Evolutionary conservation across 1,140 invertebrate species (phyloP).

Genomic region (Ceratosolen solmsi): DNA sequence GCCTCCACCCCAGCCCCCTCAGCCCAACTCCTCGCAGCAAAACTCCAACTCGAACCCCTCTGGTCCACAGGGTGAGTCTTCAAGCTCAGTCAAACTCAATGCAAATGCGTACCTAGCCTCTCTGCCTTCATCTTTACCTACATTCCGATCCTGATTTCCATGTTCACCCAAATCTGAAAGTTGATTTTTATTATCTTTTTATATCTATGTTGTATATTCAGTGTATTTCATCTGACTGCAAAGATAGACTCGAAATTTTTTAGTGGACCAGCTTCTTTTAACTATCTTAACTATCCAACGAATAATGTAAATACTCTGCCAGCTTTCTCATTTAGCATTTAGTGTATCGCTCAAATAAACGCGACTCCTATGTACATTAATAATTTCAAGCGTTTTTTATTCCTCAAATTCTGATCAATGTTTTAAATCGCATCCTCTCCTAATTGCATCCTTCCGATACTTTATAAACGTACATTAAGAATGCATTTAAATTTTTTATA

Average conservation of each 20-base stretch:
- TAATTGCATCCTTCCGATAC: background rate
- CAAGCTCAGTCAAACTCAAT: conserved; percentile 62
- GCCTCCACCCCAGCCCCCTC: conserved; percentile 72
- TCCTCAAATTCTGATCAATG: conserved; percentile 15
- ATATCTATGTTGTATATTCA: conserved; percentile 47
- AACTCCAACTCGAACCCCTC: conserved; percentile 74
- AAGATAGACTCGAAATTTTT: conserved; percentile 42
- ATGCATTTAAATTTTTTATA: conserved; percentile 28
- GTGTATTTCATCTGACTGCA: conserved; percentile 41
- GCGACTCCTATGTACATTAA: conserved; percentile 1
- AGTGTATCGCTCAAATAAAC: conserved; percentile 4
- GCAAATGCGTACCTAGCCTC: conserved; percentile 56
- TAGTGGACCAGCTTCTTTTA: conserved; percentile 47
- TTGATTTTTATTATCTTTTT: conserved; percentile 26
- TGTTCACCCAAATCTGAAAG: conserved; percentile 6
- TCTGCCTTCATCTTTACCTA: conserved; percentile 46
- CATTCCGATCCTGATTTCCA: background rate
- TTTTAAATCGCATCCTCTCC: background rate
- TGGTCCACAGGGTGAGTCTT: conserved; percentile 75
- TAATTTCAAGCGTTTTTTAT: conserved; percentile 18
- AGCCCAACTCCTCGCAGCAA: conserved; percentile 74
- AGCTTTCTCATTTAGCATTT: conserved; percentile 34
- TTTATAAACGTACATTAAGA: background rate
- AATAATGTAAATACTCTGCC: background rate
- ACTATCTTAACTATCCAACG: background rate